Evolutionary conservation across 64 coral and sea anemone species (phyloP), one percentile per base, ranked within the genome.

Genomic region (Dendrophyllia cribrosa): DNA sequence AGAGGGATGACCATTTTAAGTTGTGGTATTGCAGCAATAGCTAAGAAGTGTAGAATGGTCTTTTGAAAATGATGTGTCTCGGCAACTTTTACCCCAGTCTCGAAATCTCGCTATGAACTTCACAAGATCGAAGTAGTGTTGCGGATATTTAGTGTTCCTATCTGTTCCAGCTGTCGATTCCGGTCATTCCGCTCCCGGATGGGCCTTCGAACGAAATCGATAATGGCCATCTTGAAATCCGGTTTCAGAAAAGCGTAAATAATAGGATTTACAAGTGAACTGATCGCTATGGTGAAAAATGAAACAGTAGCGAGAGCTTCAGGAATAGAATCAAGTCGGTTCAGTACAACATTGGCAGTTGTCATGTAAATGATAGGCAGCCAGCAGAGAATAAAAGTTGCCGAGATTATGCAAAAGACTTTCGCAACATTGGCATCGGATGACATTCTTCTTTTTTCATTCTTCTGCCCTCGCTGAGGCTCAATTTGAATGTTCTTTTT

Each of bases 341-440:
- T 26, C 21, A 56, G 12, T 16, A 87, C 7, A 17, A 1, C 4
- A 1, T 10, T 6, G 7, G 22, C 44, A 3, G 65, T 87, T 19
- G 85, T 87, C 21, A 73, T 73, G 51, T 87, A 87, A 16, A 87
- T 55, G 4, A 87, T 58, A 4, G 85, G 85, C n/a, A 87, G 15
- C 85, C 85, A 87, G 43, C 64, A 72, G 49, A 87, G 24, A 7
- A 87, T 9, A 25, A 87, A 87, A 7, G 49, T 45, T 5, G 23
- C 9, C 0, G 67, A 87, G 20, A 87, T 24, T 15, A 73, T 72
- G 67, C 24, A 66, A 43, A 59, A 87, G 14, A 87, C 21, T 69
- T 58, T 69, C 13, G 51, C 85, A 1, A 53, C 68, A 10, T 72
- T 21, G n/a, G 51, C 68, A 7, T 87, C 85, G 0, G 43, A 6